phyloP scores from a whole-genome alignment of 1,140 invertebrate species.

The Orchesella cincta region DNA sequence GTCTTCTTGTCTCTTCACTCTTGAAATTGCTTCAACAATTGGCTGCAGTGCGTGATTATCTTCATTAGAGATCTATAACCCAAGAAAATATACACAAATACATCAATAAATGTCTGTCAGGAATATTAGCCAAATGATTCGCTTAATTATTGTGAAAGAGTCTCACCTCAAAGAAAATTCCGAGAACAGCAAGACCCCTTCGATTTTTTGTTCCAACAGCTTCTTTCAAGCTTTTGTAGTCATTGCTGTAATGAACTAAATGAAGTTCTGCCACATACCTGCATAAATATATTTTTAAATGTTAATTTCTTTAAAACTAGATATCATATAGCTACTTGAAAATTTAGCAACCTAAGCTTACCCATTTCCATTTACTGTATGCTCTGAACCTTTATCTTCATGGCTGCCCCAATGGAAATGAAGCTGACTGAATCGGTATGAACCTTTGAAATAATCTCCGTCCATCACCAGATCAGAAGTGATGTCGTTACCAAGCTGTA shows the following conservation, averaged over 20 bases:
- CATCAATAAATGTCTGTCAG: background rate
- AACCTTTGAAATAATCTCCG: constrained; percentile 55
- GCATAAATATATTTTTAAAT: constrained; percentile 15
- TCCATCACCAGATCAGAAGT: constrained; percentile 43
- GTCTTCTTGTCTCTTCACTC: constrained; percentile 39
- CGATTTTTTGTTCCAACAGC: constrained; percentile 57
- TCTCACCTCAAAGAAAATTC: constrained; percentile 59
- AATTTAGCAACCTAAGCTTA: constrained; percentile 53
- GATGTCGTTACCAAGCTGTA: constrained; percentile 45
- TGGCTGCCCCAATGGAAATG: constrained; percentile 63
- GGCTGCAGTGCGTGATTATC: constrained; percentile 54
- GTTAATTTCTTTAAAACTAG: background rate
- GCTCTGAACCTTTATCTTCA: constrained; percentile 60
- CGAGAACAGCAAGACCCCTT: constrained; percentile 59
- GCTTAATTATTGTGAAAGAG: no score
- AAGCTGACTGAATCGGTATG: constrained; percentile 58
- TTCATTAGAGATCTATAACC: constrained; percentile 45
- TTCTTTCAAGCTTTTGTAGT: constrained; percentile 56
- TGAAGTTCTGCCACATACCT: constrained; percentile 55
- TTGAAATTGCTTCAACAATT: constrained; percentile 51
- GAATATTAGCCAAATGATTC: no score
- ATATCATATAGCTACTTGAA: background rate
- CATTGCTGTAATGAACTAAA: constrained; percentile 59
- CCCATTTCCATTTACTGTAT: constrained; percentile 58
- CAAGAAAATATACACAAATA: background rate